Conservation (phyloP, 2,113 vertebrate species). For the Barbus barbus region DNA sequence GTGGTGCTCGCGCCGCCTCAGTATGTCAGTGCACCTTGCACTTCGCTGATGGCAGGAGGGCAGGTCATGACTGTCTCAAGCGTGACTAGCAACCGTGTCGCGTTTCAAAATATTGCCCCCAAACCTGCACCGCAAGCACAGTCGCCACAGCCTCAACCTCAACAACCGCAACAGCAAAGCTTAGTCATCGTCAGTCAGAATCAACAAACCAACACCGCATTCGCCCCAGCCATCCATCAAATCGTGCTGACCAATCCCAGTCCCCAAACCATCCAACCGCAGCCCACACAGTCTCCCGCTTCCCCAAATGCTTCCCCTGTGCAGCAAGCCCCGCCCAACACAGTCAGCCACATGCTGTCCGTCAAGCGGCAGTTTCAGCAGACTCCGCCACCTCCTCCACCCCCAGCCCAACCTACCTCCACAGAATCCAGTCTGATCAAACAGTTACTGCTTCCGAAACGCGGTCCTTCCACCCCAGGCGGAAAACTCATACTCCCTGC, state of each 20-base stretch:
- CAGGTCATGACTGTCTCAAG: conserved; percentile 85
- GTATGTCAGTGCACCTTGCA: conserved; percentile 79
- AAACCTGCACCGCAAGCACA: conserved; percentile 82
- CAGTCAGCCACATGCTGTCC: conserved; percentile 91
- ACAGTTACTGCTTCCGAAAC: conserved; percentile 97
- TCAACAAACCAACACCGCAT: conserved; percentile 87
- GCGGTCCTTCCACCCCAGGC: conserved; percentile 94
- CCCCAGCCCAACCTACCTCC: conserved; percentile 83
- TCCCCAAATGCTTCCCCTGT: conserved; percentile 80
- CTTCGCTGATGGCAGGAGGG: conserved; percentile 83
- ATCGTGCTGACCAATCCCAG: conserved; percentile 92
- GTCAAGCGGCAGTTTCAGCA: conserved; percentile 88
- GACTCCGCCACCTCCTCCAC: conserved; percentile 75
- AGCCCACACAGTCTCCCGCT: conserved; percentile 78
- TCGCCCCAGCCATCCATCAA: conserved; percentile 95
- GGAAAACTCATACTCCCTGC: conserved; percentile 98
- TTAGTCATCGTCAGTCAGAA: conserved; percentile 92
- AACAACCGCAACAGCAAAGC: conserved; percentile 83
- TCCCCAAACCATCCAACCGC: conserved; percentile 87
- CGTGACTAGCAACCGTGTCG: conserved; percentile 84
- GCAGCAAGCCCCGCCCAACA: conserved; percentile 83
- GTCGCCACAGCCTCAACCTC: conserved; percentile 71
- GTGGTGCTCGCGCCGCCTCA: conserved; percentile 84
- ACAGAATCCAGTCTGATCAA: conserved; percentile 98
- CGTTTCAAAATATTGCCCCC: conserved; percentile 95